Conservation (phyloP, 2,888 invertebrate genomes). For the Nephrocerus scutellatus region DNA sequence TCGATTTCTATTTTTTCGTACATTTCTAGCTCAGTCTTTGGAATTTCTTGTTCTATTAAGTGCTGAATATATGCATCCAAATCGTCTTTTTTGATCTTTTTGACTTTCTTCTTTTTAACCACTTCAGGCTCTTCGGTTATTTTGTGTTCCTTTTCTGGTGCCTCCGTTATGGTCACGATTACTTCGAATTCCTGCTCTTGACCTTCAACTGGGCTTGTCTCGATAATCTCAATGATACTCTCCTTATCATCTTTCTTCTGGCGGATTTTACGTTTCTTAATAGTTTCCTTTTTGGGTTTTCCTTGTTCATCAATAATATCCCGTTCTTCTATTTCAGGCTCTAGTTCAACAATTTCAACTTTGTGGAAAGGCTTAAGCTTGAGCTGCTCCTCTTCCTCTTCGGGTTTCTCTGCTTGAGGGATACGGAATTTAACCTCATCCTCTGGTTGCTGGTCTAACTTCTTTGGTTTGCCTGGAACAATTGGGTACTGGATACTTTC, state of each 20-base stretch:
- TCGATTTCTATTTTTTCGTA: conserved; percentile 46
- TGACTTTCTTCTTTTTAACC: conserved; percentile 32
- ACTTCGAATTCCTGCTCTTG: conserved; percentile 47
- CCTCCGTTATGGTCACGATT: conserved; percentile 41
- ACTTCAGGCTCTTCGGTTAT: conserved; percentile 17
- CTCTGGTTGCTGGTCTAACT: conserved; percentile 25
- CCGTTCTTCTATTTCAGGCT: conserved; percentile 25
- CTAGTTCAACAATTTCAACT: conserved; percentile 32
- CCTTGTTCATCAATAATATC: conserved; percentile 30
- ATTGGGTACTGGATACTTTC: conserved; percentile 30
- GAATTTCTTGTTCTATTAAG: conserved; percentile 43
- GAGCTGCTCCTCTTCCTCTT: conserved; percentile 21
- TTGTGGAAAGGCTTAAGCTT: conserved; percentile 31
- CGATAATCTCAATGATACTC: conserved; percentile 46
- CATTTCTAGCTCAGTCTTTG: conserved; percentile 46
- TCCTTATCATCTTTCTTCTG: conserved; percentile 46
- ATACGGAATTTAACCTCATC: conserved; percentile 37
- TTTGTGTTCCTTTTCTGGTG: conserved; percentile 22
- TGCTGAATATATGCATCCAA: conserved; percentile 42
- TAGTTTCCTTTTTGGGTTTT: conserved; percentile 30
- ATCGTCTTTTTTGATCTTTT: conserved; percentile 39
- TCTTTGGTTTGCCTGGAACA: conserved; percentile 39
- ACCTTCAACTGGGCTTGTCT: conserved; percentile 37
- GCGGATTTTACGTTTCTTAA: conserved; percentile 39
- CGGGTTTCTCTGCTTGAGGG: conserved; percentile 24